phyloP scores from a whole-genome alignment of 2,888 invertebrate genomes.

The Phengaris alcon region DNA sequence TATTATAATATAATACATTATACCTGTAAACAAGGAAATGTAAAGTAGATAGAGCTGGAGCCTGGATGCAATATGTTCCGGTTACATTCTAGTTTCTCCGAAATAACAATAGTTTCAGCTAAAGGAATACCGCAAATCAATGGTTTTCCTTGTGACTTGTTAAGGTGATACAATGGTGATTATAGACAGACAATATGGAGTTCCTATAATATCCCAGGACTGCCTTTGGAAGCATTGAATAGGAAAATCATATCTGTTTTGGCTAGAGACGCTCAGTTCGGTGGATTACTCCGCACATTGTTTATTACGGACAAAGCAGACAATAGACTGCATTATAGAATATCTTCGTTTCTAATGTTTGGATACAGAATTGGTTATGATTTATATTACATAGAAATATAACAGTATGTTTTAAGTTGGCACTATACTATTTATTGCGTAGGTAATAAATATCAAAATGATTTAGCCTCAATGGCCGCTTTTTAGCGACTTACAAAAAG shows the following conservation, averaged over 20 bases:
- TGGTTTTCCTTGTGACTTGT: conserved; percentile 8
- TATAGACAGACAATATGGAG: conserved; percentile 1
- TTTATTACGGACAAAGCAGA: conserved; percentile 22
- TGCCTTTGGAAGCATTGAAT: conserved; percentile 27
- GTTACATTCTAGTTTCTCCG: neutral
- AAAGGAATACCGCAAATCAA: conserved; percentile 22
- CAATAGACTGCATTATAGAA: conserved; percentile 15
- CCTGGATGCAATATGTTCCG: neutral
- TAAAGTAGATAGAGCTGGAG: neutral
- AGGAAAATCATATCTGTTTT: conserved; percentile 30
- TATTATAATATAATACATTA: neutral
- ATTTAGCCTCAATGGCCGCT: no score
- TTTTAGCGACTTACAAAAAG: no score
- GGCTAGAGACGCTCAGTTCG: conserved; percentile 2
- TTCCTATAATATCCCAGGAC: conserved; percentile 11
- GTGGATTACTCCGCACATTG: conserved; percentile 24
- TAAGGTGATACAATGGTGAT: conserved; percentile 16
- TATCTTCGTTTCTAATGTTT: conserved; percentile 15
- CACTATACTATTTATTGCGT: no score
- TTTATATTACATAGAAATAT: neutral
- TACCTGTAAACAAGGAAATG: neutral
- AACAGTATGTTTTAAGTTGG: neutral
- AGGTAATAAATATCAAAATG: no score
- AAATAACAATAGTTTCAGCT: conserved; percentile 4
- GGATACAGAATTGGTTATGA: neutral